Base-by-base conservation (phyloP, 2,888 invertebrate species). In the Ormyrus nitidulus region DNA sequence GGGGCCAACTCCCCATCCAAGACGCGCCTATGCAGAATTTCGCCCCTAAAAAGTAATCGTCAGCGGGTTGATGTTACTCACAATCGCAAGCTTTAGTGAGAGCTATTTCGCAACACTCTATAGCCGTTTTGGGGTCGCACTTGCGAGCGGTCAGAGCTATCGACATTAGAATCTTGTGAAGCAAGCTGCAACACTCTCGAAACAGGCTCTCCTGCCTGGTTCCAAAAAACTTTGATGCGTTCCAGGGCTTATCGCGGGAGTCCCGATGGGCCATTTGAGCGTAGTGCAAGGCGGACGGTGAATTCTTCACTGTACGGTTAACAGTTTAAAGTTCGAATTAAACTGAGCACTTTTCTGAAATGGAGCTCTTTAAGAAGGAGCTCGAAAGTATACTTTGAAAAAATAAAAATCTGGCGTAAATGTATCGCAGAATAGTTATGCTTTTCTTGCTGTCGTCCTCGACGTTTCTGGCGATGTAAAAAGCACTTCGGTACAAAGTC, bases 361-460 rank as follows among this genome's bases (percentile, higher is more conserved):
- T 34, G 34, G 19, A 66, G 6, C n/a, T 13, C 34, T 13, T 58
- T n/a, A 9, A 46, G 61, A 4, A 51, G 34, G 19, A 44, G 10
- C 10, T 61, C 7, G 11, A 44, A 44, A 66, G 5, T 77, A 89
- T 77, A 89, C 88, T 79, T 83, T 86, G 72, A 1, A 83, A 72
- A 59, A 86, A 85, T 5, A 88, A 83, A 71, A 89, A 89, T 82
- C 85, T 83, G 6, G 87, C 89, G 69, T 88, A 88, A 6, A 87
- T 79, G 49, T 86, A 89, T 19, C 83, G 84, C n/a, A 84, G 72
- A 0, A 83, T 54, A 0, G 85, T 84, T 8, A 87, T 58, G 7
- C 76, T 84, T n/a, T 81, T 5, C 8, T 58, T 73, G 8, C 84
- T 54, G 34, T 85, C 84, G 5, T 78, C 56, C 3, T 79, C 8